Evolutionary conservation across 2,113 vertebrate genomes (phyloP).

Genomic region (Lophotis ruficrista): DNA sequence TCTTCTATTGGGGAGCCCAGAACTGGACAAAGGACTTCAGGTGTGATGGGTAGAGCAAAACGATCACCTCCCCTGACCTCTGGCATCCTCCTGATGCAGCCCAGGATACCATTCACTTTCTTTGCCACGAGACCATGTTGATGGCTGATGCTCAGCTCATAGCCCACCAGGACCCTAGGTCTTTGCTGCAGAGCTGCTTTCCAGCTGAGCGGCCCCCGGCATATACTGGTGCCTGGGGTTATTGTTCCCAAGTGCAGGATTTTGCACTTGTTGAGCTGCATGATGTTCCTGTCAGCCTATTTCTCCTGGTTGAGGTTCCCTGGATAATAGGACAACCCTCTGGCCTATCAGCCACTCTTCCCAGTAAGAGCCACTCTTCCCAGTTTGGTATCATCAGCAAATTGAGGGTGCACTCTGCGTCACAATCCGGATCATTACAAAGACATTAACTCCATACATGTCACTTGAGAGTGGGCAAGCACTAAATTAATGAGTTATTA

Average conservation of each 20-base stretch:
- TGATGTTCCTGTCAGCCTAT: neutral
- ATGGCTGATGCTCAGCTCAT: neutral
- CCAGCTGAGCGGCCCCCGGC: neutral
- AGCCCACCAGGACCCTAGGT: accelerated
- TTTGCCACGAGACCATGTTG: neutral
- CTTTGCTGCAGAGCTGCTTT: neutral
- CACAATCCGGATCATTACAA: neutral
- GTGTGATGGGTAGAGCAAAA: neutral
- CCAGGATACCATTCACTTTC: neutral
- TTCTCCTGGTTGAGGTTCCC: neutral
- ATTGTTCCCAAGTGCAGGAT: neutral
- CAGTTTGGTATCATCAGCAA: neutral
- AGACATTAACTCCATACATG: neutral
- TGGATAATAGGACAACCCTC: neutral
- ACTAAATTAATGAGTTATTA: neutral
- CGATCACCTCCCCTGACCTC: neutral
- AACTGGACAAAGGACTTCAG: neutral
- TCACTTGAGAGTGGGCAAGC: neutral
- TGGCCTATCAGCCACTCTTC: neutral
- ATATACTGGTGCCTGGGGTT: neutral
- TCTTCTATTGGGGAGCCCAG: neutral
- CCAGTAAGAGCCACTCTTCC: neutral
- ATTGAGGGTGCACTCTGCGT: neutral
- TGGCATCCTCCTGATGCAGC: neutral
- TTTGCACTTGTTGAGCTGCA: neutral